A percentile compares a stretch with the other conserved stretches of the same genome.
phyloP scores from a whole-genome alignment of 1,140 invertebrate genomes.

The Tetragonula clypearis region DNA sequence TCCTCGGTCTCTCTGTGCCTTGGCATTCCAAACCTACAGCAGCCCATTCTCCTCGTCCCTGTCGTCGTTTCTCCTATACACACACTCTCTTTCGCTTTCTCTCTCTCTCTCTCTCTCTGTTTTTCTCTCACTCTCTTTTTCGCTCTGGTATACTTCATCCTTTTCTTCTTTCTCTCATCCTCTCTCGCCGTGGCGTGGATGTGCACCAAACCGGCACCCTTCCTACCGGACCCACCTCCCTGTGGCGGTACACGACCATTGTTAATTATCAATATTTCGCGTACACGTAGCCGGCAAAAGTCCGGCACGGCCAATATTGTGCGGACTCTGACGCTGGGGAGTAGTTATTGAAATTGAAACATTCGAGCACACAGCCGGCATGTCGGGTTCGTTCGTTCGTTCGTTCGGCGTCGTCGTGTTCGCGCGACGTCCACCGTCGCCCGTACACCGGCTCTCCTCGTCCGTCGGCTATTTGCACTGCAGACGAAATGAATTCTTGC shows the following conservation, averaged over 20 bases:
- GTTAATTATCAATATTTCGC: constrained; percentile 82
- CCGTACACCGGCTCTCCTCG: constrained; percentile 38
- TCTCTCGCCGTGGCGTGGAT: constrained; percentile 43
- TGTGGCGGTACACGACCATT: constrained; percentile 75
- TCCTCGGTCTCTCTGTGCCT: constrained; percentile 66
- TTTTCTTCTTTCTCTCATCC: constrained; percentile 27
- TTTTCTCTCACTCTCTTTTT: too few species aligned
- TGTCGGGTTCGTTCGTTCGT: constrained; percentile 48
- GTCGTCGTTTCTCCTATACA: constrained; percentile 20
- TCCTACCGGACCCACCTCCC: constrained; percentile 58
- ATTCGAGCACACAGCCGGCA: constrained; percentile 71
- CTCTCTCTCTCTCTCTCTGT: too few species aligned
- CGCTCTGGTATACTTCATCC: constrained; percentile 15
- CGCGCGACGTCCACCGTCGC: constrained; percentile 55
- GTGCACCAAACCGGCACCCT: constrained; percentile 57
- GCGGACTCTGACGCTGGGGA: constrained; percentile 77
- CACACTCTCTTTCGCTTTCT: too few species aligned
- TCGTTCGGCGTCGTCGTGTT: constrained; percentile 52
- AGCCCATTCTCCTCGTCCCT: constrained; percentile 54
- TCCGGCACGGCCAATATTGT: constrained; percentile 70
- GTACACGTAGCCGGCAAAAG: constrained; percentile 73
- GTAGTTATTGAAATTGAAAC: constrained; percentile 83
- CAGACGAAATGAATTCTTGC: constrained; percentile 70
- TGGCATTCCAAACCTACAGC: constrained; percentile 65
- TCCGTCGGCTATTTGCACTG: constrained; percentile 67